These are phyloP conservation scores for Nannospalax galili DNA, from an alignment of 2,113 vertebrate genomes.

Conservation along the genomic window DNA sequence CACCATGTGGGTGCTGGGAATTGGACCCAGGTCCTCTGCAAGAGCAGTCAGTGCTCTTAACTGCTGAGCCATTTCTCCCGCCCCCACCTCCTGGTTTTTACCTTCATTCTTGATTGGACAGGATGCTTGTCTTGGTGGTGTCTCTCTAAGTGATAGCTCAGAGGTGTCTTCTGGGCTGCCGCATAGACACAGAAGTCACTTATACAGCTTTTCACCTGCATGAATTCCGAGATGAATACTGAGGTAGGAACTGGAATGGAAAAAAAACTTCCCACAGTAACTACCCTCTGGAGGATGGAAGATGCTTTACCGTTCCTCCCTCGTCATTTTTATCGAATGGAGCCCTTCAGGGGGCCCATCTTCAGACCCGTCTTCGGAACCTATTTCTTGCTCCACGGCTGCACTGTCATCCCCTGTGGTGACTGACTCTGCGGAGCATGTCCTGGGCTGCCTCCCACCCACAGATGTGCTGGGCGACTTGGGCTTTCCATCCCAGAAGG, in stretches of 20 bases:
- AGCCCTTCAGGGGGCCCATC: conserved; percentile 87
- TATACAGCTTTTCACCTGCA: conserved; percentile 98
- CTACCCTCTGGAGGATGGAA: conserved; percentile 93
- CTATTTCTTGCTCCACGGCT: conserved; percentile 88
- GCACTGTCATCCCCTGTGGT: conserved; percentile 82
- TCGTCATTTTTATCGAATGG: conserved; percentile 91
- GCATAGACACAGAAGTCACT: conserved; percentile 97
- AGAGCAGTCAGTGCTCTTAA: no score
- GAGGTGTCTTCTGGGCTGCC: conserved; percentile 97
- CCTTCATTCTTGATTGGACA: conserved; percentile 78
- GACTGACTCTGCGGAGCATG: conserved; percentile 79
- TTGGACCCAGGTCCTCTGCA: no score
- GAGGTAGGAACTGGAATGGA: conserved; percentile 98
- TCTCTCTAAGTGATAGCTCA: conserved; percentile 95
- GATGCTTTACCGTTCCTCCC: conserved; percentile 91
- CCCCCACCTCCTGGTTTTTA: conserved; percentile 81
- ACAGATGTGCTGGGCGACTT: conserved; percentile 84
- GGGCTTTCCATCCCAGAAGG: conserved; percentile 85
- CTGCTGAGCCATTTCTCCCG: no score
- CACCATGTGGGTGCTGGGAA: no score
- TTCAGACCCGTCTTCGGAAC: conserved; percentile 92
- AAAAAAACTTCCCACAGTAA: conserved; percentile 96
- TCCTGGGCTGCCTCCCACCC: conserved; percentile 83
- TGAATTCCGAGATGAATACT: conserved; percentile 99
- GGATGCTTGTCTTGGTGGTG: conserved; percentile 94